Base-by-base conservation (phyloP, 2,113 vertebrate genomes). In the Carassius auratus region DNA sequence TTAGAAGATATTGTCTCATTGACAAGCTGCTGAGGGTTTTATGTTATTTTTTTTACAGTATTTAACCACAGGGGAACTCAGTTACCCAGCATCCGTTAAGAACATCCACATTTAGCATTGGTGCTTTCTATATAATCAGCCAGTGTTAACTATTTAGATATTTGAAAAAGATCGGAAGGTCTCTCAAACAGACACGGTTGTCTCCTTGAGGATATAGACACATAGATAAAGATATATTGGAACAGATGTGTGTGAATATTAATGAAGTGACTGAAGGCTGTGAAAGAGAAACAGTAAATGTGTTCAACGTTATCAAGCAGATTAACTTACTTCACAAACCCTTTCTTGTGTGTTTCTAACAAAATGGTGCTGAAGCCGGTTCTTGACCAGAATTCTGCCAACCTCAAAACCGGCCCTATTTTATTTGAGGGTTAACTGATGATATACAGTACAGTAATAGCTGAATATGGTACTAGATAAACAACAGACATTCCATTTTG, bases 241-340 rank as follows among this genome's bases (percentile, higher is more conserved):
- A 84, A 48, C 86, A 86, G 84, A 88, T 88, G 87, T 88, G 84
- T 76, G 76, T 84, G 81, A 88, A n/a, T n/a, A n/a, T 88, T 86
- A 84, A 88, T 88, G 87, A 76, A 88, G 77, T 81, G 81, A 88
- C 81, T 50, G 81, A 76, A 50, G 61, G 69, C 75, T 84, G 75
- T 4, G 50, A 62, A 78, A 55, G 55, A 84, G 80, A 86, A 81
- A 88, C 15, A 50, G 75, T 66, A 86, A 86, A 88, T 26, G 84
- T 88, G 84, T 86, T 86, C 57, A 84, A 80, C 84, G 83, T 83
- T 88, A 76, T 77, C 59, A 64, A 78, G 66, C 87, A 86, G 87
- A 84, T 82, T 78, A 71, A 61, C 73, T 87, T 74, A 42, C 55
- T 42, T 42, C 38, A 42, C 7, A 7, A 42, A 42, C 38, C 8